Conservation (phyloP, 2,888 invertebrate species). For the Hirudinaria manillensis region DNA sequence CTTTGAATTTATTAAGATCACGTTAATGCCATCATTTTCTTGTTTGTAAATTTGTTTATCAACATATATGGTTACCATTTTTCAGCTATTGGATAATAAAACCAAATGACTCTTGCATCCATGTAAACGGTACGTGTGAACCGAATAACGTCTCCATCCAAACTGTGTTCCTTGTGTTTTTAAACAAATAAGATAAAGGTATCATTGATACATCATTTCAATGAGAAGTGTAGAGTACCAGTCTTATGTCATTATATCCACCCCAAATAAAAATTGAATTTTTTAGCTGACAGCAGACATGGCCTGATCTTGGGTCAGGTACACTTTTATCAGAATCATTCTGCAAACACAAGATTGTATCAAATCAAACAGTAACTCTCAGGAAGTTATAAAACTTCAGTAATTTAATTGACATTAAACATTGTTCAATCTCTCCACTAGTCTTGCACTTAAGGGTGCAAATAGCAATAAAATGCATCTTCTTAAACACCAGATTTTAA, state of each 20-base stretch:
- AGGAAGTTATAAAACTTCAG: too few relatives aligned
- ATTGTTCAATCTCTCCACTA: too few relatives aligned
- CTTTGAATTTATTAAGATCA: constrained; percentile 24
- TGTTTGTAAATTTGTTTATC: too few relatives aligned
- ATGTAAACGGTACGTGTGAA: constrained; percentile 30
- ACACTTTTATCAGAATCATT: not conserved
- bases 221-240: not conserved
- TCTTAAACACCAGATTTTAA: too few relatives aligned
- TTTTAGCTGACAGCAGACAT: constrained; percentile 46
- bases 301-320: constrained; percentile 42
- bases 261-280: constrained; percentile 51
- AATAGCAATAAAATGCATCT: too few relatives aligned
- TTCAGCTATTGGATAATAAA: constrained; percentile 46
- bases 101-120: constrained; percentile 44
- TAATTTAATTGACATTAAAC: too few relatives aligned
- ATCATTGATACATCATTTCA: not conserved
- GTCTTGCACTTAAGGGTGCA: too few relatives aligned
- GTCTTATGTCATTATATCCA: constrained; percentile 43
- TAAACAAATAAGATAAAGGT: not conserved
- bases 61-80: constrained; percentile 43
- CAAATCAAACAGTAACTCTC: too few relatives aligned
- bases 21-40: too few relatives aligned
- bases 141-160: not conserved
- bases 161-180: not conserved
- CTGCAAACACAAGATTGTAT: not conserved